phyloP scores from a whole-genome alignment of 2,797 vertebrate species.

The Gymnoscopelus braueri region DNA sequence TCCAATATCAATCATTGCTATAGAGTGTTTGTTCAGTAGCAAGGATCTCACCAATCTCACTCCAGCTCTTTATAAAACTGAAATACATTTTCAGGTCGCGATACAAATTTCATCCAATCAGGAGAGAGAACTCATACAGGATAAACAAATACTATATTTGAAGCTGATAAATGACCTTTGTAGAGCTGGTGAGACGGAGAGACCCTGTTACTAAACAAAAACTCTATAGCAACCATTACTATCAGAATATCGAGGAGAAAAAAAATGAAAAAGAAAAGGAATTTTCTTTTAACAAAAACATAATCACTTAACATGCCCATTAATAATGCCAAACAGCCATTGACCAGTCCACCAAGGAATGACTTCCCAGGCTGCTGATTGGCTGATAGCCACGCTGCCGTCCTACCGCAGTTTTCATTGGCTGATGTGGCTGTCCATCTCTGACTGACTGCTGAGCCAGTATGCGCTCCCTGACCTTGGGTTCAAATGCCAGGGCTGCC shows the following conservation, averaged over 20 bases:
- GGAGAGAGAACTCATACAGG: too few relatives aligned
- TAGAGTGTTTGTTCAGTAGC: too few relatives aligned
- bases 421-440: conserved; percentile 20
- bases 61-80: too few relatives aligned
- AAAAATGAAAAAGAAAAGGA: not conserved
- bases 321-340: conserved; percentile 9
- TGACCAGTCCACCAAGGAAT: conserved; percentile 8
- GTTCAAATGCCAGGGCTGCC: conserved; percentile 71
- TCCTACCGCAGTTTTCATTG: conserved; percentile 14
- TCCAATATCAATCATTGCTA: too few relatives aligned
- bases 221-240: too few relatives aligned
- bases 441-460: conserved; percentile 37
- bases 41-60: too few relatives aligned
- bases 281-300: not conserved
- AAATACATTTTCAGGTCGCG: too few relatives aligned
- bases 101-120: too few relatives aligned
- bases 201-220: too few relatives aligned
- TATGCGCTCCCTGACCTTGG: conserved; percentile 55
- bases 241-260: not conserved
- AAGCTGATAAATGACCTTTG: too few relatives aligned
- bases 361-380: conserved; percentile 12
- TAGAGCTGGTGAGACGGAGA: too few relatives aligned
- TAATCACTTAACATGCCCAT: not conserved
- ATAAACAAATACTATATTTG: too few relatives aligned
- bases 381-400: not conserved